A percentile compares a stretch with the other conserved stretches of the same genome.
Conservation (phyloP, 2,113 vertebrate genomes). For the Nanorana parkeri region DNA sequence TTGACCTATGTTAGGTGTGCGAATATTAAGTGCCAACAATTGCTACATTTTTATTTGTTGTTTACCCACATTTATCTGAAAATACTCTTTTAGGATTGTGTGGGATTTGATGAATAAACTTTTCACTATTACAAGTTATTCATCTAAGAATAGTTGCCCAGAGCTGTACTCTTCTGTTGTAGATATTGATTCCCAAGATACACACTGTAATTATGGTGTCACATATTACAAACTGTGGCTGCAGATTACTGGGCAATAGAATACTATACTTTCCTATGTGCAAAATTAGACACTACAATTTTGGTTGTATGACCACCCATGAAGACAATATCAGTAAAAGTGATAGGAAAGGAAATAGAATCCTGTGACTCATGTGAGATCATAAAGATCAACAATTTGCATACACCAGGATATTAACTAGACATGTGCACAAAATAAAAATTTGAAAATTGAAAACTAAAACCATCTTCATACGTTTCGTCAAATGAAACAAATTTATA, state of each 20-base stretch:
- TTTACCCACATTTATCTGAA: background rate
- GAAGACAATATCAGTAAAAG: constrained; percentile 1
- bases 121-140: constrained; percentile 3
- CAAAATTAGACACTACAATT: constrained; percentile 31
- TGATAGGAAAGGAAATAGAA: background rate
- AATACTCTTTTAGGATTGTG: constrained; percentile 8
- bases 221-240: constrained; percentile 17
- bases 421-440: too few relatives aligned
- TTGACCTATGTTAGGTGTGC: too few relatives aligned
- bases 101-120: constrained; percentile 23
- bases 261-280: constrained; percentile 21
- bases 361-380: too few relatives aligned
- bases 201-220: constrained; percentile 30
- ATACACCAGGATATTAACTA: too few relatives aligned
- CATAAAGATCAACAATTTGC: too few relatives aligned
- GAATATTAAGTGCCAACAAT: too few relatives aligned
- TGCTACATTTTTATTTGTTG: too few relatives aligned
- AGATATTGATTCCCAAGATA: constrained; percentile 27
- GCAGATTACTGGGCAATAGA: constrained; percentile 33
- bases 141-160: constrained; percentile 36
- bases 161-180: constrained; percentile 23
- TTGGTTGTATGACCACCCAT: constrained; percentile 34
- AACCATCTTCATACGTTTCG: too few relatives aligned
- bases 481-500: too few relatives aligned
- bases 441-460: too few relatives aligned